Evolutionary conservation across 1,140 invertebrate genomes (phyloP).

Genomic region (Drosophila pandora): DNA sequence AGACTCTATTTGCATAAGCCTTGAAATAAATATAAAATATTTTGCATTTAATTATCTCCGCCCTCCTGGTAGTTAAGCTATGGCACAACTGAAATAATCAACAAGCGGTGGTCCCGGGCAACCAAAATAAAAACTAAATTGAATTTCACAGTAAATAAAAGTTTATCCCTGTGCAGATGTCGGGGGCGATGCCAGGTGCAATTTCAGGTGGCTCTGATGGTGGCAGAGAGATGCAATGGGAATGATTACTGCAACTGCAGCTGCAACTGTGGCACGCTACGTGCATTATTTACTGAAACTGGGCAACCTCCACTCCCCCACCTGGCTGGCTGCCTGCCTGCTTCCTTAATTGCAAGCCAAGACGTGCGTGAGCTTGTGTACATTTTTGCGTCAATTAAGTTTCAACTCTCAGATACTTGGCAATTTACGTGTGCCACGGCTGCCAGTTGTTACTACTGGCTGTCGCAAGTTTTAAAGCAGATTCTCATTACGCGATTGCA

Average conservation of each 20-base stretch:
- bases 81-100: constrained; percentile 34
- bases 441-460: constrained; percentile 46
- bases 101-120: constrained; percentile 23
- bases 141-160: constrained; percentile 70
- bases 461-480: constrained; percentile 82
- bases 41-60: constrained; percentile 76
- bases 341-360: constrained; percentile 68
- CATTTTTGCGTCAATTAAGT: constrained; percentile 81
- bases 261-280: constrained; percentile 32
- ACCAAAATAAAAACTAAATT: constrained; percentile 55
- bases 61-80: constrained; percentile 23
- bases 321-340: constrained; percentile 3
- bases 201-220: background rate
- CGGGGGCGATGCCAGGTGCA: constrained; percentile 29
- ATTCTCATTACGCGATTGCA: constrained; percentile 82
- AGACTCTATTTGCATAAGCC: constrained; percentile 76
- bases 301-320: constrained; percentile 14
- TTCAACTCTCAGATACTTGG: constrained; percentile 71
- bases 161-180: constrained; percentile 44
- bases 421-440: constrained; percentile 53
- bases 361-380: constrained; percentile 72
- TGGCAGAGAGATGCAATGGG: background rate
- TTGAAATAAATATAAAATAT: constrained; percentile 79
- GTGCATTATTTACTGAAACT: constrained; percentile 51
- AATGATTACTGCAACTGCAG: constrained; percentile 10